Evolutionary conservation across 2,113 vertebrate species (phyloP).

Genomic region (Serilophus lunatus): DNA sequence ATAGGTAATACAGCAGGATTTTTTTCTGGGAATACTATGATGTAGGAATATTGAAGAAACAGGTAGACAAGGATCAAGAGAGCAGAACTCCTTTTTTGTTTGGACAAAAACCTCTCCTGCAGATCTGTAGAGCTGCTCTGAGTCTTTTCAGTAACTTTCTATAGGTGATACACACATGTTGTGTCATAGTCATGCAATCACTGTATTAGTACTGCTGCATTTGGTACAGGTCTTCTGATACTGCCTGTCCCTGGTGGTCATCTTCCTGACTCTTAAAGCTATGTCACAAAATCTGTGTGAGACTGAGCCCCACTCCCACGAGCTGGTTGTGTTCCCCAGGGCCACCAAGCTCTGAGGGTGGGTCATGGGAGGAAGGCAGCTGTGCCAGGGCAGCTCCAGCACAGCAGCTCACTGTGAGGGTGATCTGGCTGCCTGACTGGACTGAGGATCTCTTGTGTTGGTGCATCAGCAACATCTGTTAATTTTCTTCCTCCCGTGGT

Average conservation of each 20-base stretch:
- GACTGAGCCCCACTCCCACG: background rate
- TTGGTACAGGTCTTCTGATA: background rate
- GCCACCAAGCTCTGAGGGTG: background rate
- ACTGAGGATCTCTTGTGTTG: background rate
- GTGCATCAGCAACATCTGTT: background rate
- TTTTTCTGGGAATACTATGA: background rate
- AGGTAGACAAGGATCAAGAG: background rate
- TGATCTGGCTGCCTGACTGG: background rate
- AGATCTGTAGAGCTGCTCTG: background rate
- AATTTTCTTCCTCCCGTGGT: background rate
- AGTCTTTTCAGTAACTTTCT: background rate
- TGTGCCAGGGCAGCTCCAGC: background rate
- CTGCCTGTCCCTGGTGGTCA: background rate
- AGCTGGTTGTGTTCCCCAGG: fast-evolving
- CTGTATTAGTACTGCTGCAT: background rate
- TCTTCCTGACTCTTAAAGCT: background rate
- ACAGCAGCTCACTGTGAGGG: background rate
- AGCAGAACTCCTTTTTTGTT: background rate
- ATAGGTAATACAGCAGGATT: background rate
- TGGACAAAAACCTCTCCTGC: background rate
- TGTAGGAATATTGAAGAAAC: background rate
- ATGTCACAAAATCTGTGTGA: background rate
- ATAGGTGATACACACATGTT: background rate
- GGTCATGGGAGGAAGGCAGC: background rate
- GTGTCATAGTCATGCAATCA: background rate